phyloP scores from a whole-genome alignment of 2,888 invertebrate genomes.

The Allophyes oxyacanthae region DNA sequence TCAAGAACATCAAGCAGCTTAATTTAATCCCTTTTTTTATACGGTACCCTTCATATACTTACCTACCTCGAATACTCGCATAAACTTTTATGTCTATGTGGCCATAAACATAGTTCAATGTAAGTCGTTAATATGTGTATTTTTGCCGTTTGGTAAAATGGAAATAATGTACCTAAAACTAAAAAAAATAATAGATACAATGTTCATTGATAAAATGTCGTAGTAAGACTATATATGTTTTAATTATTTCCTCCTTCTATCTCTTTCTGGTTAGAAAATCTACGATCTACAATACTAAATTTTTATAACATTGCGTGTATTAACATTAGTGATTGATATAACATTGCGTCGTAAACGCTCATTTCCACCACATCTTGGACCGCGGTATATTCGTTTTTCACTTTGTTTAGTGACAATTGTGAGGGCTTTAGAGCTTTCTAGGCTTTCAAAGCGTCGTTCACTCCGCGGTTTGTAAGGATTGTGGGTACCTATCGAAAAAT shows the following conservation, averaged over 20 bases:
- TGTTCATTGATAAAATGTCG: neutral
- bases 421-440: constrained; percentile 64
- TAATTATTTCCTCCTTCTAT: neutral
- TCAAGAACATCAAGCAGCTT: constrained; percentile 39
- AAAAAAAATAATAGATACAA: too few species aligned
- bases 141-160: too few species aligned
- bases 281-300: constrained; percentile 1
- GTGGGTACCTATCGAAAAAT: constrained; percentile 64
- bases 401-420: constrained; percentile 69
- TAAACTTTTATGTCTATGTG: constrained; percentile 4
- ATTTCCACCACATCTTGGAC: constrained; percentile 47
- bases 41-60: constrained; percentile 4
- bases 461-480: constrained; percentile 63
- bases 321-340: too few species aligned
- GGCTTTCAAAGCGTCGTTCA: constrained; percentile 64
- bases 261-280: neutral
- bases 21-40: constrained; percentile 31
- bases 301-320: too few species aligned
- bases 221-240: neutral
- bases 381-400: constrained; percentile 61
- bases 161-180: too few species aligned
- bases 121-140: too few species aligned
- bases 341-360: constrained; percentile 12
- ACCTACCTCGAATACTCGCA: constrained; percentile 4
- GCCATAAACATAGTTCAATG: too few species aligned